Evolutionary conservation across 2,888 invertebrate species (phyloP).

Genomic region (Amphipyra tragopoginis): DNA sequence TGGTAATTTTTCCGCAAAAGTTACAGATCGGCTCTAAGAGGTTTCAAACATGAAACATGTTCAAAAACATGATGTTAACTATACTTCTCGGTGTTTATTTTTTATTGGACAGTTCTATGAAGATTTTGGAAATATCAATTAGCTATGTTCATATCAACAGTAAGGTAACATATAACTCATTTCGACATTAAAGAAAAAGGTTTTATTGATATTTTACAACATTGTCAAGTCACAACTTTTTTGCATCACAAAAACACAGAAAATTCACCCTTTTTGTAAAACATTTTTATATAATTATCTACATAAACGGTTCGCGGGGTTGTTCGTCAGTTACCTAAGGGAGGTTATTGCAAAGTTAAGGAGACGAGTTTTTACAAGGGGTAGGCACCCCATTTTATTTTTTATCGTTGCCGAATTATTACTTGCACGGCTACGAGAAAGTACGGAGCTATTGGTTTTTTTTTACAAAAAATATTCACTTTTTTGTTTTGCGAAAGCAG

Average conservation of each 20-base stretch:
- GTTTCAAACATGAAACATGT: no score
- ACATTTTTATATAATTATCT: conserved; percentile 63
- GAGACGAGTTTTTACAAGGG: conserved; percentile 83
- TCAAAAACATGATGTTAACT: no score
- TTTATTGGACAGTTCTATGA: no score
- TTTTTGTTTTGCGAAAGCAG: no score
- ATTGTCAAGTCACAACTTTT: neutral
- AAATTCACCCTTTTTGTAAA: conserved; percentile 49
- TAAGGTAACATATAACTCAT: no score
- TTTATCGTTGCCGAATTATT: conserved; percentile 82
- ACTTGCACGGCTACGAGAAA: conserved; percentile 67
- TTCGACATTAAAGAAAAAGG: no score
- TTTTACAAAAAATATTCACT: neutral
- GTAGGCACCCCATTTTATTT: conserved; percentile 83
- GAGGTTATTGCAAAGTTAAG: conserved; percentile 74
- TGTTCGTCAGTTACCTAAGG: conserved; percentile 71
- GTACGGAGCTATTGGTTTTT: conserved; percentile 34
- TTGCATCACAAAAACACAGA: conserved; percentile 9
- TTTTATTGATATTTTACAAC: no score
- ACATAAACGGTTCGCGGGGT: conserved; percentile 60
- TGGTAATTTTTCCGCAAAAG: no score
- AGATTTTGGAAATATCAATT: no score
- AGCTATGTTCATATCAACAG: no score
- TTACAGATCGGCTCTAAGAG: no score
- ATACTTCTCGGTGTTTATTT: no score